A percentile compares a stretch with the other conserved stretches of the same genome.
Evolutionary conservation across 37 sponge, comb jelly and placozoan species (phyloP).

Genomic region (Ianthella basta): DNA sequence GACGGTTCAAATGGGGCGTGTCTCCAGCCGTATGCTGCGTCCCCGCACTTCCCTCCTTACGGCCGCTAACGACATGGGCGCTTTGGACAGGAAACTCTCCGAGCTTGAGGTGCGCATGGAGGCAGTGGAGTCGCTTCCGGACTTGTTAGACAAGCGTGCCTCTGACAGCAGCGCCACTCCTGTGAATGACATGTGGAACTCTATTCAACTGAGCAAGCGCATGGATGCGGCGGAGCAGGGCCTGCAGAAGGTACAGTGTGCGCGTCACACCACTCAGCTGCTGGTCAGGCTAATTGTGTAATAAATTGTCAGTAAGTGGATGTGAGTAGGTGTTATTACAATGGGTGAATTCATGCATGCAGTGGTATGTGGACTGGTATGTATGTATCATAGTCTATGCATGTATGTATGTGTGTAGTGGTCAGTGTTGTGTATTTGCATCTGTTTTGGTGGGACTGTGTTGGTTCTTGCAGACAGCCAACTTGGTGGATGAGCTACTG

Average conservation of each 20-base stretch:
- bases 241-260: slow-evolving; percentile 56
- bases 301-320: too few species aligned
- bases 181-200: slow-evolving; percentile 87
- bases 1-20: not conserved
- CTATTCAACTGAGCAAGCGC: slow-evolving; percentile 76
- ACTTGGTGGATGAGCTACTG: slow-evolving; percentile 67
- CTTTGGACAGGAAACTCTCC: slow-evolving; percentile 66
- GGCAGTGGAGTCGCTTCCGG: slow-evolving; percentile 68
- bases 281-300: too few species aligned
- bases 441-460: not conserved
- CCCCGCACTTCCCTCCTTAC: slow-evolving; percentile 43
- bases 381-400: too few species aligned
- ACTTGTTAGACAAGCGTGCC: slow-evolving; percentile 66
- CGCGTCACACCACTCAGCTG: not conserved
- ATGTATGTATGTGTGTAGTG: slow-evolving; percentile 3
- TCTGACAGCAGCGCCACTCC: slow-evolving; percentile 66
- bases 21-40: slow-evolving; percentile 11
- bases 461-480: slow-evolving; percentile 44
- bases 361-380: too few species aligned
- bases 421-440: not conserved
- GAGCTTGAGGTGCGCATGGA: slow-evolving; percentile 69
- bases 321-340: too few species aligned
- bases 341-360: too few species aligned
- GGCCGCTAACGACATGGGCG: slow-evolving; percentile 72
- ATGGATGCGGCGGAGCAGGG: slow-evolving; percentile 82